Evolutionary conservation across 2,113 vertebrate species (phyloP).

Genomic region (Eudyptes chrysolophus): DNA sequence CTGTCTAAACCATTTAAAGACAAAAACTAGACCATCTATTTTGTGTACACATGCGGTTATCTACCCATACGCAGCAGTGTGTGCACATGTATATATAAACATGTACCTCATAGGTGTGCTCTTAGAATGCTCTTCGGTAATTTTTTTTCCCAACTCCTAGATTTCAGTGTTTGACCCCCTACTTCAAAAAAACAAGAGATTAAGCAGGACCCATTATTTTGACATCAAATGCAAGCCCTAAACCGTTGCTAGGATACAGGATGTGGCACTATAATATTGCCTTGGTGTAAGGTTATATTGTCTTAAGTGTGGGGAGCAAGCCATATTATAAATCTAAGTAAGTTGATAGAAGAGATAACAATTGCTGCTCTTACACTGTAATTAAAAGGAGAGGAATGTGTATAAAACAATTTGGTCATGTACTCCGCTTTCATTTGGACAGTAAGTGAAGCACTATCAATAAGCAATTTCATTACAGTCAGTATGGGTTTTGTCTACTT

Average conservation of each 20-base stretch:
- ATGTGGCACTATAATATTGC: slow-evolving; percentile 36
- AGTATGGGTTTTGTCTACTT: slow-evolving; percentile 28
- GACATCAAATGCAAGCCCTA: slow-evolving; percentile 55
- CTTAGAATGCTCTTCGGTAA: background rate
- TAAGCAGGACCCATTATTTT: slow-evolving; percentile 56
- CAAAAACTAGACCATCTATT: slow-evolving; percentile 6
- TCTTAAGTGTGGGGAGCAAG: slow-evolving; percentile 17
- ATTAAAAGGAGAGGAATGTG: slow-evolving; percentile 43
- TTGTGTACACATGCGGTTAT: background rate
- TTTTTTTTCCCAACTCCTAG: background rate
- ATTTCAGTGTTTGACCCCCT: slow-evolving; percentile 17
- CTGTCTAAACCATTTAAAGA: slow-evolving; percentile 16
- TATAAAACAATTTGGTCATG: background rate
- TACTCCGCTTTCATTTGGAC: slow-evolving; percentile 1
- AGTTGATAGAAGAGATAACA: slow-evolving; percentile 27
- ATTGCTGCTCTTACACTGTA: slow-evolving; percentile 26
- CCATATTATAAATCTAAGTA: slow-evolving; percentile 28
- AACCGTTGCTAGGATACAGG: slow-evolving; percentile 64
- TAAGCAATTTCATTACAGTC: slow-evolving; percentile 44
- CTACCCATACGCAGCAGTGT: background rate
- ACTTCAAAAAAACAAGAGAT: slow-evolving; percentile 26
- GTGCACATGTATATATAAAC: background rate
- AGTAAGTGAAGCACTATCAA: slow-evolving; percentile 40
- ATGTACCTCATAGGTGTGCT: background rate
- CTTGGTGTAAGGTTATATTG: slow-evolving; percentile 32